These are phyloP conservation scores for Augiades crinisus DNA, from an alignment of 2,888 invertebrate species.

Conservation along the genomic window DNA sequence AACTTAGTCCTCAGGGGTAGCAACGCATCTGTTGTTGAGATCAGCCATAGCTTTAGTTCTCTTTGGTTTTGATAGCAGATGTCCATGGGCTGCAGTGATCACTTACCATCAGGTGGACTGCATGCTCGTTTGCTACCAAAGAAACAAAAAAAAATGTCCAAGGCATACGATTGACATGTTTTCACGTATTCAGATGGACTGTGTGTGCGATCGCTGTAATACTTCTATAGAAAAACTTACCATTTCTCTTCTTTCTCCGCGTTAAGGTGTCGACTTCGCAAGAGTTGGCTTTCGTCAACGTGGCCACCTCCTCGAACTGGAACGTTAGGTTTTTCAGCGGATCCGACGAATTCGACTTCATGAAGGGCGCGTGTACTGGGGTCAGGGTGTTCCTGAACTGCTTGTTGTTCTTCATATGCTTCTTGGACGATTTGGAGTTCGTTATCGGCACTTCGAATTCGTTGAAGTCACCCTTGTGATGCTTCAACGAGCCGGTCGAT, in stretches of 20 bases:
- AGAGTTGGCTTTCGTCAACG: constrained; percentile 82
- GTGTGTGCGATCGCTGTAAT: too few relatives aligned
- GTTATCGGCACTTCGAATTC: constrained; percentile 82
- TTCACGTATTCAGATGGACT: neutral
- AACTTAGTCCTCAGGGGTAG: too few relatives aligned
- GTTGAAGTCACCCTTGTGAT: constrained; percentile 82
- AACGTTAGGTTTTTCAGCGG: constrained; percentile 83
- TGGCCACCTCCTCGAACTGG: constrained; percentile 83
- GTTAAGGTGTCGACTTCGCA: constrained; percentile 84
- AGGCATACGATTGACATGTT: neutral
- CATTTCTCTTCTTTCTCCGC: constrained; percentile 68
- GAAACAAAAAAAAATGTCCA: too few relatives aligned
- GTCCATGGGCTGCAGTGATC: too few relatives aligned
- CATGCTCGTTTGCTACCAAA: too few relatives aligned
- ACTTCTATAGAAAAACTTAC: too few relatives aligned
- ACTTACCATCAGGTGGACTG: too few relatives aligned
- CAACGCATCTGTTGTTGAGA: too few relatives aligned
- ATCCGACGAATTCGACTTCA: constrained; percentile 84
- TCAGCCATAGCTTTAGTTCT: too few relatives aligned
- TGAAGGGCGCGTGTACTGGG: constrained; percentile 78
- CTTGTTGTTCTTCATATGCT: constrained; percentile 67
- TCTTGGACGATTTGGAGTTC: constrained; percentile 70
- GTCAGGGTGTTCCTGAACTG: constrained; percentile 67
- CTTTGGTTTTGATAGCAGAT: too few relatives aligned
- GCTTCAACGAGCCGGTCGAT: constrained; percentile 84